Evolutionary conservation across 2,113 vertebrate genomes (phyloP), one percentile per base, ranked within the genome.

Genomic region (Cryptotis parvus): DNA sequence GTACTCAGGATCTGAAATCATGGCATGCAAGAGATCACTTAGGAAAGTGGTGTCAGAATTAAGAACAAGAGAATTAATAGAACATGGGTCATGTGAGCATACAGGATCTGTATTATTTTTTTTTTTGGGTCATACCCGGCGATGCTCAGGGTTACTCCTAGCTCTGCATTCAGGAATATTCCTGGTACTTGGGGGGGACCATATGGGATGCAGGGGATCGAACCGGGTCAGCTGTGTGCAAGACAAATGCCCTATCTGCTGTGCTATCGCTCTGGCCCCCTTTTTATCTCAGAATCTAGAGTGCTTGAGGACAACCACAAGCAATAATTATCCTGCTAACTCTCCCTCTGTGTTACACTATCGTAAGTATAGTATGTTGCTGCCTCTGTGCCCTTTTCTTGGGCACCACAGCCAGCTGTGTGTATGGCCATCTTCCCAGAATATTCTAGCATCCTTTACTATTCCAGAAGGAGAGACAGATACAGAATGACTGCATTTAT

Each of bases 241-340:
- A n/a, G n/a, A n/a, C n/a, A n/a, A n/a, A n/a, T n/a, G n/a, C n/a
- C n/a, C n/a, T n/a, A n/a, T n/a, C n/a, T n/a, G n/a, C n/a, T n/a
- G n/a, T n/a, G n/a, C n/a, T n/a, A n/a, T n/a, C n/a, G n/a, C n/a
- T n/a, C n/a, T n/a, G n/a, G n/a, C n/a, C n/a, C n/a, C n/a, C n/a
- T n/a, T n/a, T n/a, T n/a, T n/a, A n/a, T n/a, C n/a, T n/a, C 49
- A 26, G 4, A 52, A 74, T 63, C 12, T 61, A 15, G 15, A 69
- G 65, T n/a, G 83, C 83, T 80, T 85, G 77, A 80, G 52, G 43
- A 41, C 11, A 68, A 82, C 33, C 77, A n/a, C 37, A 35, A 45
- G 52, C 43, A 86, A 41, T 63, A 79, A 85, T 35, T n/a, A n/a
- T 2, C 26, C 0, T 14, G 33, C 69, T 16, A 70, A 90, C 33